Percentiles rank a stretch among this genome's conserved stretches.
Conservation (phyloP, 2,888 invertebrate species). For the Linnaemya vulpina region DNA sequence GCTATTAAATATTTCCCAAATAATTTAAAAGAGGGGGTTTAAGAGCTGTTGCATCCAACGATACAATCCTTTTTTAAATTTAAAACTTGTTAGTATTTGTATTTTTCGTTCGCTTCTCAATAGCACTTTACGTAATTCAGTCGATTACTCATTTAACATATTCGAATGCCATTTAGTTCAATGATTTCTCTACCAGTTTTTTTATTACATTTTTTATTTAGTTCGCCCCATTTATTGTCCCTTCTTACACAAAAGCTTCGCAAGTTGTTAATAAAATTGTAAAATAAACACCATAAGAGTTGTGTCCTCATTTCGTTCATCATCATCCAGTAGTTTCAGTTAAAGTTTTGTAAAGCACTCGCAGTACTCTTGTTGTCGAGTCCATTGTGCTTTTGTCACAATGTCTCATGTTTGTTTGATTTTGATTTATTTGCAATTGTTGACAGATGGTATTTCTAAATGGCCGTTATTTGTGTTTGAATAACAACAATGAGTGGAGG, state of each 20-base stretch:
- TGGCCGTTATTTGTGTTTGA: conserved; percentile 71
- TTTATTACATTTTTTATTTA: no score
- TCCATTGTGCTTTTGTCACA: conserved; percentile 57
- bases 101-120: no score
- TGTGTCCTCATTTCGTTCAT: conserved; percentile 35
- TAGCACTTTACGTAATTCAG: background rate
- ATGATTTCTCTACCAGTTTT: background rate
- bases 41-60: no score
- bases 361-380: conserved; percentile 27
- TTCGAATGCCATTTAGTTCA: background rate
- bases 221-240: background rate
- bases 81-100: no score
- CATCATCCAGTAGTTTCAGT: conserved; percentile 5
- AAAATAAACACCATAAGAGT: conserved; percentile 37
- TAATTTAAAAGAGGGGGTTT: no score
- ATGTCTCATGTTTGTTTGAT: conserved; percentile 73
- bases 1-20: no score
- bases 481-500: conserved; percentile 59
- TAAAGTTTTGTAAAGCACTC: conserved; percentile 16
- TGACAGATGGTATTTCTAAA: conserved; percentile 75
- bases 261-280: conserved; percentile 2
- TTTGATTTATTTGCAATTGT: conserved; percentile 74
- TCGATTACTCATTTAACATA: background rate
- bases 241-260: background rate
- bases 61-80: no score